A percentile compares a stretch with the other conserved stretches of the same genome.
Evolutionary conservation across 2,113 vertebrate genomes (phyloP).

Genomic region (Philantomba maxwellii): DNA sequence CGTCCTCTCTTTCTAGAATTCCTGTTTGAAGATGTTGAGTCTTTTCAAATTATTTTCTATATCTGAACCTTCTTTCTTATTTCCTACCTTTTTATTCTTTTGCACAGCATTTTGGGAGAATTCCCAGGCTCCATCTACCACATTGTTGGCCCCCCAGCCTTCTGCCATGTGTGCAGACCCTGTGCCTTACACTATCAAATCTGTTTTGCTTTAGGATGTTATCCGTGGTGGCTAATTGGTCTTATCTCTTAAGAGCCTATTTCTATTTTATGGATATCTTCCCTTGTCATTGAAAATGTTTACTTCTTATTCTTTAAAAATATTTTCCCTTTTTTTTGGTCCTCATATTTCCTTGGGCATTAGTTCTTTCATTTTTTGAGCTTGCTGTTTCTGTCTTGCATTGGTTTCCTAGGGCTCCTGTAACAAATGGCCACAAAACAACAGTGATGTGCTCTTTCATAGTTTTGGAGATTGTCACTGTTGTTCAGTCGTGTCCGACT

Average conservation of each 20-base stretch:
- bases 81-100: background rate
- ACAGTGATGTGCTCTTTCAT: background rate
- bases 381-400: background rate
- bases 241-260: background rate
- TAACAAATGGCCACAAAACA: background rate
- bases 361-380: background rate
- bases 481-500: background rate
- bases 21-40: background rate
- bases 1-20: background rate
- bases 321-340: background rate
- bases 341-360: background rate
- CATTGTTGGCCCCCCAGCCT: rapidly evolving
- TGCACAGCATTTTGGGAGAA: background rate
- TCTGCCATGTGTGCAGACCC: background rate
- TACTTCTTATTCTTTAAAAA: background rate
- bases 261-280: background rate
- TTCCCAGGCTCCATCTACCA: background rate
- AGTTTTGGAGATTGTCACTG: background rate
- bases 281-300: background rate
- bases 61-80: background rate
- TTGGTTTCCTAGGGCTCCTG: background rate
- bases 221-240: background rate
- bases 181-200: background rate
- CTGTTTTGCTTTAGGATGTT: background rate
- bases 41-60: background rate